Evolutionary conservation across 2,888 invertebrate genomes (phyloP).

Genomic region (Beris morrisii): DNA sequence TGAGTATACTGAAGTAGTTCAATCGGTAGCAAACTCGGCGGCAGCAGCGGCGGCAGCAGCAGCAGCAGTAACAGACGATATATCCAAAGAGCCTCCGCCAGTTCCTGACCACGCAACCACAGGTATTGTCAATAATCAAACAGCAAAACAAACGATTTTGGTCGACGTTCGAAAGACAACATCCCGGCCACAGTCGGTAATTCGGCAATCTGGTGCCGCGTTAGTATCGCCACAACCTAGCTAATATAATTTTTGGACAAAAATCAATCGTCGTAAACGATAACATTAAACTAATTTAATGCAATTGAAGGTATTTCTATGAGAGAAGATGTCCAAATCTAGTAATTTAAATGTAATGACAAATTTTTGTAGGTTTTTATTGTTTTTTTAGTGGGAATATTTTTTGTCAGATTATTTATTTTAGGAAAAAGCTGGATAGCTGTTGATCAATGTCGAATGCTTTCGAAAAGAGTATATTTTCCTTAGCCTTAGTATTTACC

Average conservation of each 20-base stretch:
- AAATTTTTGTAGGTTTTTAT: too few species aligned
- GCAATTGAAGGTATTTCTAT: too few species aligned
- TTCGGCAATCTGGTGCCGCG: slow-evolving; percentile 43
- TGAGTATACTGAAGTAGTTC: slow-evolving; percentile 77
- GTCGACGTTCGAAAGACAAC: slow-evolving; percentile 39
- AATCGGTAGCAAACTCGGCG: slow-evolving; percentile 47
- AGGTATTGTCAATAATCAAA: slow-evolving; percentile 32
- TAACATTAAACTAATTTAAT: slow-evolving; percentile 1
- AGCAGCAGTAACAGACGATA: slow-evolving; percentile 36
- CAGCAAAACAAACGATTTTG: slow-evolving; percentile 34
- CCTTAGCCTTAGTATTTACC: too few species aligned
- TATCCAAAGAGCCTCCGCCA: slow-evolving; percentile 40
- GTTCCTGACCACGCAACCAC: slow-evolving; percentile 42
- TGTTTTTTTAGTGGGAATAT: too few species aligned
- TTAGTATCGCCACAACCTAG: slow-evolving; percentile 45
- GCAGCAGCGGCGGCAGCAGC: slow-evolving; percentile 40
- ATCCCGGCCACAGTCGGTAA: slow-evolving; percentile 43
- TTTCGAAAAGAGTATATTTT: too few species aligned
- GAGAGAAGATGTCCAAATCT: too few species aligned
- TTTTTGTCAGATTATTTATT: too few species aligned
- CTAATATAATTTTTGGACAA: slow-evolving; percentile 44
- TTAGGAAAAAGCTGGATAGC: too few species aligned
- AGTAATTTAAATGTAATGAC: too few species aligned
- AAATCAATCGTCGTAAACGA: slow-evolving; percentile 40
- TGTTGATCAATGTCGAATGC: too few species aligned